These are phyloP conservation scores for Sakesphorus luctuosus DNA, from an alignment of 2,113 vertebrate species.

Conservation along the genomic window DNA sequence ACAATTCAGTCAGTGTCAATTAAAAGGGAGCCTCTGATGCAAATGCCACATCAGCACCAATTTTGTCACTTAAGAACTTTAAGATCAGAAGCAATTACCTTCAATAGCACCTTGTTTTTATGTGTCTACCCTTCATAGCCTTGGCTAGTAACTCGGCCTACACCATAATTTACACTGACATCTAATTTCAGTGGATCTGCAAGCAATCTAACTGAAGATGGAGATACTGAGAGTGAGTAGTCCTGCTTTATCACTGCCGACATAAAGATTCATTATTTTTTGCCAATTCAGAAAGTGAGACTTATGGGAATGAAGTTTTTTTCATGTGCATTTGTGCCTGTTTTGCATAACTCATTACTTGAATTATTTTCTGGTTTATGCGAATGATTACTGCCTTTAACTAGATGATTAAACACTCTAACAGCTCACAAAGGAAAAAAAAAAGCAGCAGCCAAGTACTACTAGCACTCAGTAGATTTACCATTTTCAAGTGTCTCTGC, in stretches of 20 bases:
- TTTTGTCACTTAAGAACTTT: conserved; percentile 83
- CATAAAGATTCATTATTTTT: conserved; percentile 80
- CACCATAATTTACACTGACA: conserved; percentile 93
- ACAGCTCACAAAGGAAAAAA: conserved; percentile 17
- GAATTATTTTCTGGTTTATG: conserved; percentile 74
- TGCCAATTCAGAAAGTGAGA: conserved; percentile 69
- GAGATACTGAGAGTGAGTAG: conserved; percentile 75
- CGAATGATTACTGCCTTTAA: conserved; percentile 69
- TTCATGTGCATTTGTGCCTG: neutral
- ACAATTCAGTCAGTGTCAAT: conserved; percentile 74
- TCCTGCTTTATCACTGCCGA: conserved; percentile 77
- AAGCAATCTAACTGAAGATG: conserved; percentile 82
- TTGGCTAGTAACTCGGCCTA: conserved; percentile 77
- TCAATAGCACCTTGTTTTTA: conserved; percentile 84
- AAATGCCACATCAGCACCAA: conserved; percentile 88
- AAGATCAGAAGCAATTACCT: conserved; percentile 88
- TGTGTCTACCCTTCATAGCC: conserved; percentile 78
- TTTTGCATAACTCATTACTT: conserved; percentile 76
- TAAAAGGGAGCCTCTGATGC: conserved; percentile 78
- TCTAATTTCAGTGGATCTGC: conserved; percentile 90
- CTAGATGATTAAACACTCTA: conserved; percentile 69
- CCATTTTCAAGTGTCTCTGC: conserved; percentile 35
- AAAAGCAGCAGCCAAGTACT: neutral
- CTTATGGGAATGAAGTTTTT: conserved; percentile 52
- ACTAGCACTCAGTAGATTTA: conserved; percentile 31